phyloP scores from a whole-genome alignment of 2,888 invertebrate species.

The Zelleria hepariella region DNA sequence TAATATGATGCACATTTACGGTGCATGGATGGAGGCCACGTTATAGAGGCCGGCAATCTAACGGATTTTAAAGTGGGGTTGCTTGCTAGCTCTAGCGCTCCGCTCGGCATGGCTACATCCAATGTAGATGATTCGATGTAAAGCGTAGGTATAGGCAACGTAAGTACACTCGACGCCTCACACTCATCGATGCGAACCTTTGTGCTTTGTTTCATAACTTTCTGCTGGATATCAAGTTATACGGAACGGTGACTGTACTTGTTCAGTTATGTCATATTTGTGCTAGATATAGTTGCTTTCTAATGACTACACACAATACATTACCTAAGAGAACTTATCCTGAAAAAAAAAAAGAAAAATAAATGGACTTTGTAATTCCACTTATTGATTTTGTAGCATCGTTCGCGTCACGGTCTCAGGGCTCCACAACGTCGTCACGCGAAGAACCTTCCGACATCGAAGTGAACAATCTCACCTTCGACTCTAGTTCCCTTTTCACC shows the following conservation, averaged over 20 bases:
- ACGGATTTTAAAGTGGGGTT: constrained; percentile 2
- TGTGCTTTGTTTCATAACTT: neutral
- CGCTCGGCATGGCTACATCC: neutral
- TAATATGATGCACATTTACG: constrained; percentile 3
- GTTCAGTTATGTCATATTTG: no score
- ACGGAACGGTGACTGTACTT: no score
- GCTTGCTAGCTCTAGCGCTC: neutral
- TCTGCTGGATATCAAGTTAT: neutral
- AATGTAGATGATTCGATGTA: neutral
- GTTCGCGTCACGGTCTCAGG: neutral
- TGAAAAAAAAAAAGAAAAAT: no score
- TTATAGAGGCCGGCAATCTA: constrained; percentile 4
- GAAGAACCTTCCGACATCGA: neutral
- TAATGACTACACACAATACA: no score
- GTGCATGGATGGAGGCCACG: constrained; percentile 1
- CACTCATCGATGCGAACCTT: neutral
- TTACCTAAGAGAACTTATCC: no score
- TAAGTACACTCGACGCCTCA: neutral
- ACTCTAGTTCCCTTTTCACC: neutral
- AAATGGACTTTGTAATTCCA: no score
- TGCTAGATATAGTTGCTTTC: no score
- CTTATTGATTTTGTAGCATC: neutral
- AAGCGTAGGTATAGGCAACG: neutral
- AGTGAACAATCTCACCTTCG: neutral
- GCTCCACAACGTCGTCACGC: neutral